Base-by-base conservation (phyloP, 1,140 invertebrate species). In the Euglossa dilemma region DNA sequence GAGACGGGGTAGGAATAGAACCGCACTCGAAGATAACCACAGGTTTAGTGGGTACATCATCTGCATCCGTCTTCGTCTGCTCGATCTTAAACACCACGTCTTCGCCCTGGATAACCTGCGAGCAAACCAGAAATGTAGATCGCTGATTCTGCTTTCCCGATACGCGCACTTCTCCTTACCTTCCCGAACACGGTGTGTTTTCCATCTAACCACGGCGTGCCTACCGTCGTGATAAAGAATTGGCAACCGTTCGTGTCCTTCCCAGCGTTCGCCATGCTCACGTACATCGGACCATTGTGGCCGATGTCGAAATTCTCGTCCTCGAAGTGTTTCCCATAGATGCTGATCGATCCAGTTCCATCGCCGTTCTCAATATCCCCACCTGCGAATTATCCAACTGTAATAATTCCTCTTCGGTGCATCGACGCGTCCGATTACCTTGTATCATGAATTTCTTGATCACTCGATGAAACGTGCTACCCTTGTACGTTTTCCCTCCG, bases 241-340 rank as follows among this genome's bases (percentile, higher is more conserved):
- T 99, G 99, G 89, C 98, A 99, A 50, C 99, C 98, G 90, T 97
- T 97, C n/a, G 96, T 96, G 86, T 98, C 93, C 69, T 94, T 95
- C 93, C 97, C 98, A 93, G 97, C 96, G 95, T 99, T 99, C 1
- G 99, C 99, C 99, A 99, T 99, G 61, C 98, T 98, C 14, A 99
- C 93, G 94, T 98, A 98, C 54, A 99, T 99, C 18, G 98, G 95
- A 18, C 96, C 96, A 84, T 96, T 97, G 91, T 99, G 98, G 90
- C 98, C 97, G 18, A 99, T 95, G 72, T 97, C 96, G 92, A 99
- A 98, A 92, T 98, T 98, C 94, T 99, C 99, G 94, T 99, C 99
- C 56, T 97, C 95, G 93, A 99, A 99, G 87, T 96, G 96, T 78
- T 97, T 96, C 4, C 99, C 99, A 93, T 98, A 99, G 88, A 99